These are phyloP conservation scores for Cirrhinus molitorella DNA, from an alignment of 2,797 vertebrate genomes.

Conservation along the genomic window DNA sequence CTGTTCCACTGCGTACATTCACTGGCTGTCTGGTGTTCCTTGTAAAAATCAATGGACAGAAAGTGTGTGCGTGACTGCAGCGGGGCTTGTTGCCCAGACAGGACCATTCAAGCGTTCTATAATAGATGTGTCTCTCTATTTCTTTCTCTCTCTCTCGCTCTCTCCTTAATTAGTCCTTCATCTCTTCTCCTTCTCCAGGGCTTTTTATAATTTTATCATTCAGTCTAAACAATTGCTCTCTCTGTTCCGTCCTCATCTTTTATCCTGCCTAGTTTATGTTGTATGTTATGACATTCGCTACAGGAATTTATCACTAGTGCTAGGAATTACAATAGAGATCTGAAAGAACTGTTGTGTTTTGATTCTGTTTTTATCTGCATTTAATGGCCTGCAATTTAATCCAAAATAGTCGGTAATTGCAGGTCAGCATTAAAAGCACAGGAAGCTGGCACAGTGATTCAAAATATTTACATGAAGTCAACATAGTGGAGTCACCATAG, in stretches of 20 bases:
- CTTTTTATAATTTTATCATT: neutral
- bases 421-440: neutral
- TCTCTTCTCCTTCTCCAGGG: neutral
- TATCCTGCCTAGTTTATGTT: neutral
- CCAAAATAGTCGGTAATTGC: neutral
- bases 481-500: neutral
- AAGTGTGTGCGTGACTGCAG: neutral
- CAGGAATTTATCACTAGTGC: neutral
- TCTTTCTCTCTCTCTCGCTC: conserved; percentile 63
- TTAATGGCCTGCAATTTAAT: neutral
- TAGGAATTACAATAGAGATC: neutral
- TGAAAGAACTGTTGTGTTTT: neutral
- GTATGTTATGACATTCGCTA: neutral
- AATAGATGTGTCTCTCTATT: neutral
- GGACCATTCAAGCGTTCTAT: conserved; percentile 17
- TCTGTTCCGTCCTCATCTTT: conserved; percentile 57
- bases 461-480: conserved; percentile 4
- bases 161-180: conserved; percentile 18
- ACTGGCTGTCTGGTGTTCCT: conserved; percentile 19
- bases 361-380: neutral
- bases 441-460: neutral
- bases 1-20: conserved; percentile 17
- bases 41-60: conserved; percentile 25
- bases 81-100: conserved; percentile 14
- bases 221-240: conserved; percentile 1